Percentiles rank a stretch among this genome's conserved stretches.
phyloP scores from a whole-genome alignment of 64 coral and sea anemone genomes.

The Orbicella faveolata region DNA sequence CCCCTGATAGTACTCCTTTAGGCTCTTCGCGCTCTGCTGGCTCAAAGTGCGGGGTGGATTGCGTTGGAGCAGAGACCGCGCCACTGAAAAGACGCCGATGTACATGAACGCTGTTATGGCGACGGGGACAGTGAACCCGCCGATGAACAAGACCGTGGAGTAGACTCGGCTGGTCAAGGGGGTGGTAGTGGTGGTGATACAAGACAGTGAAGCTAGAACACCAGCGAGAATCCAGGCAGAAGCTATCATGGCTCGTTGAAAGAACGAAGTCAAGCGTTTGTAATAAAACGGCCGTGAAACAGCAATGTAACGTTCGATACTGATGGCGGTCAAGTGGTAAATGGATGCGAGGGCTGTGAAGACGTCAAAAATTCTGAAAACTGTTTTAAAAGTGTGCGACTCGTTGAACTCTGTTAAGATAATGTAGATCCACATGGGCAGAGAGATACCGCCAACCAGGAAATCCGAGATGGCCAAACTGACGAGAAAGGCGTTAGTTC shows the following conservation, averaged over 20 bases:
- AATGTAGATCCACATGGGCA: slow-evolving; percentile 78
- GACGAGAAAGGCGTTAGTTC: slow-evolving; percentile 74
- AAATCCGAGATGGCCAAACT: slow-evolving; percentile 83
- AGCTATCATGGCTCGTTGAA: slow-evolving; percentile 49
- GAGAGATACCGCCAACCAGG: slow-evolving; percentile 63
- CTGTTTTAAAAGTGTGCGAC: slow-evolving; percentile 18
- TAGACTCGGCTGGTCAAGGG: background rate
- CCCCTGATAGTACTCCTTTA: slow-evolving; percentile 17
- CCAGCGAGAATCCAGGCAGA: slow-evolving; percentile 55
- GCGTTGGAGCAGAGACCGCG: slow-evolving; percentile 42
- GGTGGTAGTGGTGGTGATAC: background rate
- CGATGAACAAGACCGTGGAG: slow-evolving; percentile 3
- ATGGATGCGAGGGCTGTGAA: slow-evolving; percentile 71
- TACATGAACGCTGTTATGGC: slow-evolving; percentile 33
- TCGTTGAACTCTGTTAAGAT: slow-evolving; percentile 30
- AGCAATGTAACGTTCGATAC: slow-evolving; percentile 69
- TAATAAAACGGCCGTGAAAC: slow-evolving; percentile 77
- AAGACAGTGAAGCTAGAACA: slow-evolving; percentile 13
- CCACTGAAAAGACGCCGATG: slow-evolving; percentile 19
- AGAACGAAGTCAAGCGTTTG: slow-evolving; percentile 14
- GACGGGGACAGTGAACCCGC: slow-evolving; percentile 27
- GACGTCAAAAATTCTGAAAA: slow-evolving; percentile 60
- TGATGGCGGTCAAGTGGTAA: slow-evolving; percentile 69
- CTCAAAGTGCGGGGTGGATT: background rate
- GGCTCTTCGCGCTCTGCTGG: background rate